phyloP scores from a whole-genome alignment of 2,797 vertebrate species.

The Centropyge bicolor region DNA sequence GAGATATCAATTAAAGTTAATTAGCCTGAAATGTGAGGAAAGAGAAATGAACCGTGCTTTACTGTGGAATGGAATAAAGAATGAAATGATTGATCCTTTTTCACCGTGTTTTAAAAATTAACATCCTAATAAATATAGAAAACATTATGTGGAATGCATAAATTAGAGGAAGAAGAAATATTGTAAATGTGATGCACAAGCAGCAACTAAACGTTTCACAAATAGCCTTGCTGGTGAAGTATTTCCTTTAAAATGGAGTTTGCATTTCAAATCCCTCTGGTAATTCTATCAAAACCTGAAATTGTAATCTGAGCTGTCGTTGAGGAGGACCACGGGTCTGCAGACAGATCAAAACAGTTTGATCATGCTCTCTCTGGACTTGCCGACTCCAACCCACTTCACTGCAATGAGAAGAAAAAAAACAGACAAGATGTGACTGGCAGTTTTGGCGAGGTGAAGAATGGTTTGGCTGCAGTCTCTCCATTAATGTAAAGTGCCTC shows the following conservation, averaged over 20 bases:
- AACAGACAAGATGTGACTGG: slow-evolving; percentile 15
- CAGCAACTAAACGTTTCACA: slow-evolving; percentile 49
- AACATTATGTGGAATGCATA: slow-evolving; percentile 68
- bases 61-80: slow-evolving; percentile 35
- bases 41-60: slow-evolving; percentile 29
- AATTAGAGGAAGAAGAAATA: slow-evolving; percentile 54
- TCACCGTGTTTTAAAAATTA: slow-evolving; percentile 50
- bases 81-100: slow-evolving; percentile 15
- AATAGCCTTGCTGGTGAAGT: slow-evolving; percentile 78
- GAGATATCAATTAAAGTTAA: slow-evolving; percentile 23
- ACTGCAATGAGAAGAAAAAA: slow-evolving; percentile 77
- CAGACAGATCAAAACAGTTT: slow-evolving; percentile 83
- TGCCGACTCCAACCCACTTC: slow-evolving; percentile 91
- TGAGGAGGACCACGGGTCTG: slow-evolving; percentile 5
- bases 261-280: slow-evolving; percentile 54
- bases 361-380: slow-evolving; percentile 89
- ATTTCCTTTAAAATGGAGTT: slow-evolving; percentile 47
- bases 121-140: slow-evolving; percentile 63
- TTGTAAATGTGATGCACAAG: slow-evolving; percentile 49
- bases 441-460: slow-evolving; percentile 21
- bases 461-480: slow-evolving; percentile 24
- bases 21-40: slow-evolving; percentile 38
- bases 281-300: slow-evolving; percentile 52
- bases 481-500: slow-evolving; percentile 29
- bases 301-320: slow-evolving; percentile 28